Evolutionary conservation across 2,888 invertebrate genomes (phyloP).

Genomic region (Rapana venosa): DNA sequence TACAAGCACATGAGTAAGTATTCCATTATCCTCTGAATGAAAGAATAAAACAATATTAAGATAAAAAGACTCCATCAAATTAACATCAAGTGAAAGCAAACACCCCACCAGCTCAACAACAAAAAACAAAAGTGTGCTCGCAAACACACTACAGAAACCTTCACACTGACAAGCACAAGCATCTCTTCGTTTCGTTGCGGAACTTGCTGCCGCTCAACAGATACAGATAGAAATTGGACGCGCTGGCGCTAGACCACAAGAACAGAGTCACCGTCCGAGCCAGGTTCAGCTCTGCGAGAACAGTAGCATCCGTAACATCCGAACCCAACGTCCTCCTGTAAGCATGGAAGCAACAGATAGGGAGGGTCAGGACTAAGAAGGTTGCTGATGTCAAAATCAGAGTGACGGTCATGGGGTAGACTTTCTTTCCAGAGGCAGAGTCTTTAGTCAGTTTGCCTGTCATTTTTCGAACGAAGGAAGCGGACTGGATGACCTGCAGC

Average conservation of each 20-base stretch:
- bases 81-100: too few relatives aligned
- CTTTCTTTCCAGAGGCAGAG: background rate
- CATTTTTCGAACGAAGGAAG: background rate
- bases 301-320: too few relatives aligned
- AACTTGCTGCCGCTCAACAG: background rate
- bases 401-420: slow-evolving; percentile 16
- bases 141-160: too few relatives aligned
- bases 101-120: too few relatives aligned
- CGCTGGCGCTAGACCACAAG: background rate
- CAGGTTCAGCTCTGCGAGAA: background rate
- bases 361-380: background rate
- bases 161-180: background rate
- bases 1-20: too few relatives aligned
- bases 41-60: too few relatives aligned
- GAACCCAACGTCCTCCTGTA: background rate
- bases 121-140: too few relatives aligned
- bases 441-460: background rate
- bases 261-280: background rate
- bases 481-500: background rate
- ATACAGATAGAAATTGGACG: slow-evolving; percentile 12
- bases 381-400: background rate
- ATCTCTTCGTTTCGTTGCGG: background rate
- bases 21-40: too few relatives aligned
- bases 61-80: too few relatives aligned
- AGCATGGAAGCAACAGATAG: background rate